Conservation (phyloP, 2,797 vertebrate species). For the Rhyacichthys aspro region DNA sequence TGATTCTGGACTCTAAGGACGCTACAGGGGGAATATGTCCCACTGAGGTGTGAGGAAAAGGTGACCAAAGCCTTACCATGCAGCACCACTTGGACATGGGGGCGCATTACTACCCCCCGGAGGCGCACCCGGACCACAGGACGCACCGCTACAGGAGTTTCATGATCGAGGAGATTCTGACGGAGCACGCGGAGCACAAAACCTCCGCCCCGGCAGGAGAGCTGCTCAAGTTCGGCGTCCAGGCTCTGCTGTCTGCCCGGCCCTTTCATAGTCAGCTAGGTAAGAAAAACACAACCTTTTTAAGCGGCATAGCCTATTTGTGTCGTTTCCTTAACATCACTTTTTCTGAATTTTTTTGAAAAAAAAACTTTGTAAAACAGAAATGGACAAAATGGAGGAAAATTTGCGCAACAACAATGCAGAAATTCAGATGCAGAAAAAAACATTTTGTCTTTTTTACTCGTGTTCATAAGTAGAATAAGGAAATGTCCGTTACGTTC, state of each 20-base stretch:
- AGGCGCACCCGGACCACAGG: slow-evolving; percentile 88
- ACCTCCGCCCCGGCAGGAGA: slow-evolving; percentile 85
- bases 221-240: slow-evolving; percentile 94
- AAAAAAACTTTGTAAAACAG: too few species aligned
- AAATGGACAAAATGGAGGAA: too few species aligned
- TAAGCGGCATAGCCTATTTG: not conserved
- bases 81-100: slow-evolving; percentile 92
- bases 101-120: slow-evolving; percentile 88
- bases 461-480: too few species aligned
- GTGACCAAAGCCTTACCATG: slow-evolving; percentile 74
- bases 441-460: too few species aligned
- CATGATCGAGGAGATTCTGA: slow-evolving; percentile 99
- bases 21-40: slow-evolving; percentile 38
- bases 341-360: too few species aligned
- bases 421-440: too few species aligned
- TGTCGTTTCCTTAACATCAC: too few species aligned
- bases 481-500: too few species aligned
- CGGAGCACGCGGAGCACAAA: slow-evolving; percentile 90
- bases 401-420: too few species aligned
- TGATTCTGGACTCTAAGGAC: slow-evolving; percentile 25
- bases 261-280: slow-evolving; percentile 94
- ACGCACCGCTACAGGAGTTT: slow-evolving; percentile 96
- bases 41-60: slow-evolving; percentile 10
- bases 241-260: slow-evolving; percentile 90
- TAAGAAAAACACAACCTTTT: slow-evolving; percentile 63